Evolutionary conservation across 2,113 vertebrate species (phyloP), one percentile per base, ranked within the genome.

Genomic region (Chascanopsetta lugubris): DNA sequence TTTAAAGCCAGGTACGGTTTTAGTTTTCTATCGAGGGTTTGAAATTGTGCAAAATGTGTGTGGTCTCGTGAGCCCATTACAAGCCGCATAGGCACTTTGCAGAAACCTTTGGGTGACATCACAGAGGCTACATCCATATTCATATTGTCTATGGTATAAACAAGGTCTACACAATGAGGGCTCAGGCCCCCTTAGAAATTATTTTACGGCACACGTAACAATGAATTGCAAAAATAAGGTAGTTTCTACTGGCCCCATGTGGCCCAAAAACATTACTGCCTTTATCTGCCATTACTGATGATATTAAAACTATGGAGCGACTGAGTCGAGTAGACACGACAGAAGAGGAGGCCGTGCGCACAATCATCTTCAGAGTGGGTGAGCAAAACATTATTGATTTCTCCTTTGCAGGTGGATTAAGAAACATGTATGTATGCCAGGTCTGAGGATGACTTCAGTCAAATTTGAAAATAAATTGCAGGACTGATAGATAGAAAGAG

Each of bases 321-420:
- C 81, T 79, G 68, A 69, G 49, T 38, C 54, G 79, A 76, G 67
- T 86, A 77, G 76, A 73, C 74, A 59, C 79, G 72, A 79, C 71
- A 60, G 78, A 89, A 73, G 75, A 73, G 79, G 75, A 73, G 79
- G 78, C 42, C 20, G 12, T 54, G 70, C 77, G 72, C 61, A 42
- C 69, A 82, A 83, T 82, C 60, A 73, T 78, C 79, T 77, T 72
- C 71, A 26, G 43, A 20, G 46, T 56, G 50, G 69, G 40, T 56
- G 82, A 80, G 72, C 74, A 82, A 85, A 86, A 74, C 71, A 61
- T 54, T 85, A 91, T 85, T 75, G 85, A 88, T 91, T 86, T 86
- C 43, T 75, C 61, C 48, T 54, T 80, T 79, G 75, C 85, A 77
- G 87, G 79, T 86, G 77, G 80, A 89, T 89, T 86, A 88, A 85